Conservation (phyloP, 2,113 vertebrate genomes). For the Dipodomys ordii region DNA sequence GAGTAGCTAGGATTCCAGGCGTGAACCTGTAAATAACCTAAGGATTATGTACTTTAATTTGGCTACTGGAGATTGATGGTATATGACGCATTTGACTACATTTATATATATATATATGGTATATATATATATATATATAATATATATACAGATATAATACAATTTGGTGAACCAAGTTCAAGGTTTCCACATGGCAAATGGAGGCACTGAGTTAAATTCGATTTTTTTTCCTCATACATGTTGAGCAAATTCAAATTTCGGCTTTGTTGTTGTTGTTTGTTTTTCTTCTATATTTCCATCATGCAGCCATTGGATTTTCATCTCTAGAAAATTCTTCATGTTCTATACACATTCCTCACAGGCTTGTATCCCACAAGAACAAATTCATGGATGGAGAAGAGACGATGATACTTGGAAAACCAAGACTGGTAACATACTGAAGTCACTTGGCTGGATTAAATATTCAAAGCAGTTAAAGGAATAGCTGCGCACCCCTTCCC, state of each 20-base stretch:
- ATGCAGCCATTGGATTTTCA: constrained; percentile 62
- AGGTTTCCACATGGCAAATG: constrained; percentile 71
- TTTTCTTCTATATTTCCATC: constrained; percentile 65
- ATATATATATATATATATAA: constrained; percentile 27
- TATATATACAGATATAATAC: constrained; percentile 61
- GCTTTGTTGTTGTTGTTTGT: constrained; percentile 18
- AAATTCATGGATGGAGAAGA: not conserved
- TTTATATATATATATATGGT: constrained; percentile 53
- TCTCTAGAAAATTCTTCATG: constrained; percentile 49
- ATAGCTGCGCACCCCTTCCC: not conserved
- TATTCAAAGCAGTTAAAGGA: constrained; percentile 54
- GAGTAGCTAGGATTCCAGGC: not conserved
- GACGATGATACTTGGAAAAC: constrained; percentile 65
- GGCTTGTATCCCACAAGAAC: constrained; percentile 40
- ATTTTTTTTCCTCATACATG: constrained; percentile 51
- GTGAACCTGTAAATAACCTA: not conserved
- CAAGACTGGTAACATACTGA: constrained; percentile 4
- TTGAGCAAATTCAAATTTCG: constrained; percentile 72
- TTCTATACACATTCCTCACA: constrained; percentile 59
- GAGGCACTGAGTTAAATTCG: constrained; percentile 74
- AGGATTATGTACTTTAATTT: constrained; percentile 48
- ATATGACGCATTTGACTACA: constrained; percentile 18
- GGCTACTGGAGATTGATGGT: not conserved
- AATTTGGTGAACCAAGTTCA: constrained; percentile 66
- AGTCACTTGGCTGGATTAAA: constrained; percentile 62